Conservation (phyloP, 92 coral and sea anemone genomes). For the Epizoanthus rinbou region DNA sequence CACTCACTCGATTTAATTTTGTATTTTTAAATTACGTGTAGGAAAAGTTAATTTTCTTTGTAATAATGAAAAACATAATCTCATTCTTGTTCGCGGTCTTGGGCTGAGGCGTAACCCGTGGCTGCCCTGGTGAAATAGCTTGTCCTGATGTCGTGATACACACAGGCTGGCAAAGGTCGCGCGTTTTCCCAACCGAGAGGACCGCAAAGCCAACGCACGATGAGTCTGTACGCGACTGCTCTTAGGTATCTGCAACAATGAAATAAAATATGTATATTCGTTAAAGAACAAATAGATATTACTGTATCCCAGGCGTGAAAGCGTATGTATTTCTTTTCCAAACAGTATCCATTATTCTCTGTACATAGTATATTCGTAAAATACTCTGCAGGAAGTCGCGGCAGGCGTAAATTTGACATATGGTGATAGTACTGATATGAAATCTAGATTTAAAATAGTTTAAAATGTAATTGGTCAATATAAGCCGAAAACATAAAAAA, state of each 20-base stretch:
- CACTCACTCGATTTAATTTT: background rate
- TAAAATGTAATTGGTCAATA: background rate
- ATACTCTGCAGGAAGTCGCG: too few species aligned
- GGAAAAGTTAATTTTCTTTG: conserved; percentile 8
- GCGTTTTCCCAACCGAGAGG: conserved; percentile 37
- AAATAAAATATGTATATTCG: background rate
- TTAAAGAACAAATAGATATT: background rate
- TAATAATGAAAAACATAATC: background rate
- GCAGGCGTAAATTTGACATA: too few species aligned
- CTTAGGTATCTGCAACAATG: conserved; percentile 26
- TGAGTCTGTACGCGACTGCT: conserved; percentile 35
- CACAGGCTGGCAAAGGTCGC: conserved; percentile 34
- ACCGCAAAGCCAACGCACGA: conserved; percentile 37
- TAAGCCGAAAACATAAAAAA: background rate
- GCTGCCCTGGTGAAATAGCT: conserved; percentile 3
- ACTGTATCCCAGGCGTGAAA: background rate
- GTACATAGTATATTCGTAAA: background rate
- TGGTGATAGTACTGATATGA: background rate
- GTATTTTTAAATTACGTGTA: conserved; percentile 7
- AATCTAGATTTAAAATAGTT: background rate
- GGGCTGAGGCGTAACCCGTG: conserved; percentile 16
- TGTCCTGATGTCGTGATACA: conserved; percentile 24
- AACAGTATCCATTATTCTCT: conserved; percentile 6
- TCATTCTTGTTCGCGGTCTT: conserved; percentile 10
- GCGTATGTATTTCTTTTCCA: conserved; percentile 10